Conservation (phyloP, 2,888 invertebrate species). For the Plusia festucae region DNA sequence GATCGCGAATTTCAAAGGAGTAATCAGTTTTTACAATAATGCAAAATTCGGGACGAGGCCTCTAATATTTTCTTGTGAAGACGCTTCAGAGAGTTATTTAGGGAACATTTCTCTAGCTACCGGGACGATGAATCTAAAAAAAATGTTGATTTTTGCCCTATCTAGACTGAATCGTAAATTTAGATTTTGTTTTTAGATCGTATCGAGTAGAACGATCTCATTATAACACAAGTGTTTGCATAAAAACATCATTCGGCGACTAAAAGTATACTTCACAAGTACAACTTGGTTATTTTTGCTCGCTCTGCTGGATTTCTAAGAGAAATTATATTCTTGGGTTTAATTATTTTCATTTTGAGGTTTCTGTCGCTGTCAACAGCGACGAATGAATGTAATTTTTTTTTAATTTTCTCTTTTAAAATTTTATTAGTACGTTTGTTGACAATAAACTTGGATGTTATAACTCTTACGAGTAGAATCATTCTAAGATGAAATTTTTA, state of each 20-base stretch:
- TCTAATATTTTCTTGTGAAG: conserved; percentile 40
- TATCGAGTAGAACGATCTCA: conserved; percentile 39
- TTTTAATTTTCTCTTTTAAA: neutral
- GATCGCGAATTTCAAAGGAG: conserved; percentile 32
- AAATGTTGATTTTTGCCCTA: conserved; percentile 14
- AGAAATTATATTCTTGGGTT: neutral
- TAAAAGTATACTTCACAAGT: conserved; percentile 13
- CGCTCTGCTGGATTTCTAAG: conserved; percentile 8
- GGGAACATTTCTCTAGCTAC: conserved; percentile 35
- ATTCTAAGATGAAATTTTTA: neutral
- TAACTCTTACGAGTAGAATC: neutral
- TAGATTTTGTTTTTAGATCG: conserved; percentile 18
- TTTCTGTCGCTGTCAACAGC: neutral
- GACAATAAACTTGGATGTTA: neutral
- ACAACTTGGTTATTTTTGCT: conserved; percentile 9
- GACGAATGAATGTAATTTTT: neutral
- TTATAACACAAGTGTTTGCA: conserved; percentile 34
- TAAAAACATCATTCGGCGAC: conserved; percentile 28
- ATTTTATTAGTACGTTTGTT: neutral
- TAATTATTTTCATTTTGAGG: neutral
- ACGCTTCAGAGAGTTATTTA: conserved; percentile 39
- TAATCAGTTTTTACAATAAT: conserved; percentile 42
- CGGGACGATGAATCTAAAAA: conserved; percentile 17
- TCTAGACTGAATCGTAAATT: conserved; percentile 32
- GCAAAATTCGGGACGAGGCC: conserved; percentile 25